Conservation (phyloP, 2,113 vertebrate species). For the Bambusicola thoracicus region DNA sequence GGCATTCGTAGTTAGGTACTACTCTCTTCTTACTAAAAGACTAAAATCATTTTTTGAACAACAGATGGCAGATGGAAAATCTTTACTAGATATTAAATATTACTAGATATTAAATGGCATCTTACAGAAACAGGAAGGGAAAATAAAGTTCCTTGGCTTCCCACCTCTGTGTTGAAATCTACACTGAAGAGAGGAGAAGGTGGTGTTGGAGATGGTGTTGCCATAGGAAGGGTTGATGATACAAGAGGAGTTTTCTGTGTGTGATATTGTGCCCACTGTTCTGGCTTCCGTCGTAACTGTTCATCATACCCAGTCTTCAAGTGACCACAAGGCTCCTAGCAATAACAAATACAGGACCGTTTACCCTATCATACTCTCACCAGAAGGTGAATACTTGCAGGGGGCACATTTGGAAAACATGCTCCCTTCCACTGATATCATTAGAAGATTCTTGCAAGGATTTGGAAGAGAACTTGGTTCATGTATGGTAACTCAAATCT, state of each 20-base stretch:
- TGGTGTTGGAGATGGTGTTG: slow-evolving; percentile 85
- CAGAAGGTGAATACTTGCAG: neutral
- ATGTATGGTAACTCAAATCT: neutral
- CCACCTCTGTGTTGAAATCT: slow-evolving; percentile 90
- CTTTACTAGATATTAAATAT: too few relatives aligned
- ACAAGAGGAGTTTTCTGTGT: slow-evolving; percentile 81
- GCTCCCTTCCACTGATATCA: neutral
- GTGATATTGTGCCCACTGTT: slow-evolving; percentile 92
- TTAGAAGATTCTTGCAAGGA: neutral
- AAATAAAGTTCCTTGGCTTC: slow-evolving; percentile 30
- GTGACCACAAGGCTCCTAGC: slow-evolving; percentile 88
- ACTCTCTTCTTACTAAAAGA: neutral
- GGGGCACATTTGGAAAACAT: neutral
- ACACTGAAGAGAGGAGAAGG: slow-evolving; percentile 93
- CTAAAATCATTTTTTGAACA: neutral
- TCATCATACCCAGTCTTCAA: slow-evolving; percentile 91
- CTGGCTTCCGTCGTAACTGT: slow-evolving; percentile 89
- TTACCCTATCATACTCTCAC: neutral
- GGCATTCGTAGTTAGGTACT: neutral
- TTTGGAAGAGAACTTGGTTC: neutral
- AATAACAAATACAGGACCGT: neutral
- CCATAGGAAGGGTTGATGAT: slow-evolving; percentile 78
- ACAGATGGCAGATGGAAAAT: neutral
- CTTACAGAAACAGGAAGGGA: neutral
- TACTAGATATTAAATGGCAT: neutral